Base-by-base conservation (phyloP, 30 jellyfish, hydroid and myxozoan species). In the Haliclystus octoradiatus region DNA sequence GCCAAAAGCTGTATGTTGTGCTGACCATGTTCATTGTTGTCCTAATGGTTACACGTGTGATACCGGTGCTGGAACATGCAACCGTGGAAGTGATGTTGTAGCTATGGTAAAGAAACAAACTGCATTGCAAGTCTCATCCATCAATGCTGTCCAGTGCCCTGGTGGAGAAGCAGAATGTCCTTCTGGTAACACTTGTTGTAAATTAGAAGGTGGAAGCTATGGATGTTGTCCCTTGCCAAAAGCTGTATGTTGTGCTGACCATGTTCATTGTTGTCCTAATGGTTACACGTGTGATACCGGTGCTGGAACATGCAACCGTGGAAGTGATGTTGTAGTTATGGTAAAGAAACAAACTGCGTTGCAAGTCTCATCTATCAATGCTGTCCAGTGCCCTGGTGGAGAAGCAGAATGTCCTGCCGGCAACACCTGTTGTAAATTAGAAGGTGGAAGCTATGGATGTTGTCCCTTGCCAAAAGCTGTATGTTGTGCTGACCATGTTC, bases 1-100 rank as follows among this genome's bases (percentile, higher is more conserved):
- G 28, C 70, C 72, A 50, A n/a, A 77, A 0, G 96, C 96, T 3
- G 78, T 70, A 1, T 85, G 96, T 72, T 85, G 96, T 61, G 28
- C 27, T 9, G 95, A 84, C 28, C 70, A 69, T 28, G 70, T 31
- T 31, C 95, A 84, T 52, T 84, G 95, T 57, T 84, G 95, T 60
- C 93, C 93, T 64, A 32, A 73, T 49, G 93, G 93, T 2, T 35
- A 30, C 14, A 71, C 26, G 2, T 79, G 93, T 34, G 67, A 50
- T 14, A 64, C 61, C 77, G 73, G n/a, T 7, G 78, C 33, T 2
- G 35, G 78, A 22, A 68, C 70, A 49, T 33, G 69, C 23, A 76
- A 49, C 60, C 1, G 2, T 28, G 28, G 34, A 15, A 3, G 51
- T 2, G 46, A 29, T 2, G 1, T 27, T 24, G 14, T 31, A 5